A percentile compares a stretch with the other conserved stretches of the same genome.
Conservation (phyloP, 2,113 vertebrate species). For the Phrynosoma platyrhinos region DNA sequence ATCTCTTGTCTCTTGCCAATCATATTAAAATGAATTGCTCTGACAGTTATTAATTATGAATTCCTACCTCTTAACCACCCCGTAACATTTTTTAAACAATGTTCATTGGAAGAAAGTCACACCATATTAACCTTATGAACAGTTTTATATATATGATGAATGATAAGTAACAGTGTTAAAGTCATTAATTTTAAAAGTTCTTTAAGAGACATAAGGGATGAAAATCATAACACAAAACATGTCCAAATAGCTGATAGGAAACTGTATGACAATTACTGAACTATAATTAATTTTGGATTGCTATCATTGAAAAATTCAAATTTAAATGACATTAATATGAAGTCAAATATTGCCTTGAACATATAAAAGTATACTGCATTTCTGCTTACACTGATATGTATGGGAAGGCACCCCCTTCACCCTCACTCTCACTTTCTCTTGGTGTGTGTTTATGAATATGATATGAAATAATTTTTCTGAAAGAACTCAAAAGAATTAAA, state of each 20-base stretch:
- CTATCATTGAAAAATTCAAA: slow-evolving; percentile 57
- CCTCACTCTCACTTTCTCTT: slow-evolving; percentile 22
- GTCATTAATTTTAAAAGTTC: slow-evolving; percentile 39
- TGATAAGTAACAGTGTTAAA: slow-evolving; percentile 1
- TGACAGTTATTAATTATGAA: slow-evolving; percentile 31
- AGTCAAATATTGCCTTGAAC: slow-evolving; percentile 30
- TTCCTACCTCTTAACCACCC: slow-evolving; percentile 21
- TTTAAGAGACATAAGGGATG: slow-evolving; percentile 40
- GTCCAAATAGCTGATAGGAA: slow-evolving; percentile 48
- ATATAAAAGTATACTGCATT: slow-evolving; percentile 45
- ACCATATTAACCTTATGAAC: slow-evolving; percentile 36
- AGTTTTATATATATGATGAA: not conserved
- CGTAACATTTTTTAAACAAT: slow-evolving; percentile 35
- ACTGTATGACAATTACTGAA: slow-evolving; percentile 56
- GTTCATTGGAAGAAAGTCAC: slow-evolving; percentile 34
- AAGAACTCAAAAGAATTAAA: slow-evolving; percentile 60
- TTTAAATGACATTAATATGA: slow-evolving; percentile 55
- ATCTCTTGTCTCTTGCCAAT: slow-evolving; percentile 5
- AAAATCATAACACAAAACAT: slow-evolving; percentile 56
- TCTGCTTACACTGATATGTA: slow-evolving; percentile 25
- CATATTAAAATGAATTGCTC: slow-evolving; percentile 30
- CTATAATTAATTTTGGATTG: slow-evolving; percentile 55
- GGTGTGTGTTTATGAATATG: not conserved
- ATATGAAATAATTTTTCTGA: slow-evolving; percentile 40
- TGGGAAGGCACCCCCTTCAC: not conserved